Conservation (phyloP, 2,797 vertebrate species). For the Pyrocephalus nanus region DNA sequence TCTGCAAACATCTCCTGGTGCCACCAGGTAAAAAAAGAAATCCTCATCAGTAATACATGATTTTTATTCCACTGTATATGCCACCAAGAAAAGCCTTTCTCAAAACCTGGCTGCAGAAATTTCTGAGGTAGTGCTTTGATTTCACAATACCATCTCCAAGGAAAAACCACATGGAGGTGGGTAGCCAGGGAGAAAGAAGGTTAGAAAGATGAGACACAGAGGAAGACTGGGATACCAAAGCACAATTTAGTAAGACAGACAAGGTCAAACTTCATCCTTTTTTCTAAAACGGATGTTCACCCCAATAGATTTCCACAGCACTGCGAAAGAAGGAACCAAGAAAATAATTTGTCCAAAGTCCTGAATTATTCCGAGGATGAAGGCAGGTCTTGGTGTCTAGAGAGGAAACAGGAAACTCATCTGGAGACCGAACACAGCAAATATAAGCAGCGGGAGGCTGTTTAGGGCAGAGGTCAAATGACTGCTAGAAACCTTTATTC, state of each 20-base stretch:
- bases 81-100: constrained; percentile 11
- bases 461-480: not conserved
- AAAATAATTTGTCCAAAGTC: not conserved
- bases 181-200: not conserved
- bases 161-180: not conserved
- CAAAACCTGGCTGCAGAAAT: constrained; percentile 14
- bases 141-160: not conserved
- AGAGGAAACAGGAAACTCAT: not conserved
- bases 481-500: not conserved
- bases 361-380: not conserved
- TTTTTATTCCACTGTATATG: constrained; percentile 47
- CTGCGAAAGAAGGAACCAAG: not conserved
- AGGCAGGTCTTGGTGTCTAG: not conserved
- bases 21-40: constrained; percentile 61
- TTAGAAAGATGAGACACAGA: not conserved
- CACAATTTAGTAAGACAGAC: not conserved
- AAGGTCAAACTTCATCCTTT: not conserved
- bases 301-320: not conserved
- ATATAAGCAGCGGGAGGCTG: not conserved
- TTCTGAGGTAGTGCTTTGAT: not conserved
- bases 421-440: not conserved
- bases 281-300: not conserved
- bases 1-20: constrained; percentile 68
- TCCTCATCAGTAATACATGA: constrained; percentile 54
- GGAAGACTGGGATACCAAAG: not conserved